Conservation (phyloP, 2,888 invertebrate genomes). For the Lepetodrilus schrolli region DNA sequence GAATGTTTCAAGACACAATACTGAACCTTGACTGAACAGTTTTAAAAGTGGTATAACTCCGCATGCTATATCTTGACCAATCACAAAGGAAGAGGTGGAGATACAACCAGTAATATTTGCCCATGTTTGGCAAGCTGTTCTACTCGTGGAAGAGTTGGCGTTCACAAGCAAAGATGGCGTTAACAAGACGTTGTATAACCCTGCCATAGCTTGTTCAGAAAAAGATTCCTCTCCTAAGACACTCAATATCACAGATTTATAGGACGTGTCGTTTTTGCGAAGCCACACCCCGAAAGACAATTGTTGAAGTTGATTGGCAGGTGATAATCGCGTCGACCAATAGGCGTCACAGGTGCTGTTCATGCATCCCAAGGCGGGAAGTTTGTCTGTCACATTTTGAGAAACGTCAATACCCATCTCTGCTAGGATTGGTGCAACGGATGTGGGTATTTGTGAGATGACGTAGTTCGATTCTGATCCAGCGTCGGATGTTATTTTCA, state of each 20-base stretch:
- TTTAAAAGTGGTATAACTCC: slow-evolving; percentile 8
- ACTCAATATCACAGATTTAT: slow-evolving; percentile 25
- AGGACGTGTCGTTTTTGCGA: slow-evolving; percentile 11
- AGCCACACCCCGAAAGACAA: slow-evolving; percentile 23
- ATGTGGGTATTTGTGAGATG: neutral
- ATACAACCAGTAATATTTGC: neutral
- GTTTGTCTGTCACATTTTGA: neutral
- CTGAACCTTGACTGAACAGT: neutral
- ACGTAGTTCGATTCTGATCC: neutral
- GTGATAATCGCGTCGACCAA: neutral
- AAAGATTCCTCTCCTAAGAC: neutral
- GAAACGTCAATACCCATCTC: neutral
- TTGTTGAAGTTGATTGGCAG: neutral
- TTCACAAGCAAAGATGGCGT: neutral
- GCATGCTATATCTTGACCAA: neutral
- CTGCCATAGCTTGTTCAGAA: neutral
- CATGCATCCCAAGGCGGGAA: neutral
- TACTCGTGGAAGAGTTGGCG: neutral
- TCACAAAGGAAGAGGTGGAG: neutral
- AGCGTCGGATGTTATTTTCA: slow-evolving; percentile 11
- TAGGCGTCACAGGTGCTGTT: neutral
- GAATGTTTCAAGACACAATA: neutral
- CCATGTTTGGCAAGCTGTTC: neutral
- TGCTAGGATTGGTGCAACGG: neutral
- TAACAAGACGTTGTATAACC: neutral